Evolutionary conservation across 2,888 invertebrate genomes (phyloP).

Genomic region (Caenorhabditis sp.): DNA sequence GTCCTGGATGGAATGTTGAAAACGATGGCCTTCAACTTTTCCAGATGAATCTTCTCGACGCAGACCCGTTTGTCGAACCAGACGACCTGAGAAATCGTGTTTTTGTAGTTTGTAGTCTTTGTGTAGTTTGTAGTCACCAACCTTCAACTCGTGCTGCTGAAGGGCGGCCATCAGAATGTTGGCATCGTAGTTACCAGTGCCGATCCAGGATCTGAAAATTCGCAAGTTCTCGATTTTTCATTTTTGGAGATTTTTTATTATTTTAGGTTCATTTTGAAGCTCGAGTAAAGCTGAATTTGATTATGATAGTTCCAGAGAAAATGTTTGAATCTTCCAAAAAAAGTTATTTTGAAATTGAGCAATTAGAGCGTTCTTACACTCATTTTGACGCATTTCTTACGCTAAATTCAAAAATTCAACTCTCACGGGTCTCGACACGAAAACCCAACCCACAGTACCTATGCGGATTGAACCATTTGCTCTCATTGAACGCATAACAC

Average conservation of each 20-base stretch:
- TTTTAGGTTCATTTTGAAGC: no score
- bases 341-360: background rate
- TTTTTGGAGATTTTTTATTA: conserved; percentile 2
- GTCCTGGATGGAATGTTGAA: conserved; percentile 72
- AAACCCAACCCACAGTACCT: conserved; percentile 44
- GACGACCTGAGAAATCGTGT: conserved; percentile 49
- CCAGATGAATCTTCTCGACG: conserved; percentile 61
- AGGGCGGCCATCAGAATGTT: conserved; percentile 98
- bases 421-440: background rate
- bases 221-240: background rate
- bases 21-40: conserved; percentile 71
- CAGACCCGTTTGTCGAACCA: conserved; percentile 68
- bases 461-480: conserved; percentile 81
- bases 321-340: conserved; percentile 5
- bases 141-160: conserved; percentile 83
- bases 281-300: no score
- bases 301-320: no score
- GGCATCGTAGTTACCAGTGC: conserved; percentile 97
- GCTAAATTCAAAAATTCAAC: background rate
- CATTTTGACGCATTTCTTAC: background rate
- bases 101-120: conserved; percentile 2
- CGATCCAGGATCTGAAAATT: conserved; percentile 86
- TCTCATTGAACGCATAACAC: conserved; percentile 75
- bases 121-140: conserved; percentile 5
- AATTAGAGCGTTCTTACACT: no score